phyloP scores from a whole-genome alignment of 2,797 vertebrate genomes.

The Echiichthys vipera region DNA sequence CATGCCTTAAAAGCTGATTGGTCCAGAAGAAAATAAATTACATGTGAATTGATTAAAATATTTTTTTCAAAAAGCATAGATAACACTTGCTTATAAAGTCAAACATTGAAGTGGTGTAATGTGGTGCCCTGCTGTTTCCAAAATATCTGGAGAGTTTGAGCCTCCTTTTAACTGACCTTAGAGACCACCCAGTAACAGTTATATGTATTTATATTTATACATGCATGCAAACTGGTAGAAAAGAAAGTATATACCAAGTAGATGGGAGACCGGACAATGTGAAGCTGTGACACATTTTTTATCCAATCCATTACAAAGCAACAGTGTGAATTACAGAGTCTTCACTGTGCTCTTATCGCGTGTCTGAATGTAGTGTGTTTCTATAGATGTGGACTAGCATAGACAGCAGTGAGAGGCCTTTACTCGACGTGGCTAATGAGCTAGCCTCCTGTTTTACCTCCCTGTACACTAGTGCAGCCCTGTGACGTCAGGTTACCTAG shows the following conservation, averaged over 20 bases:
- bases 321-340: neutral
- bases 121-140: neutral
- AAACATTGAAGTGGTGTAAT: neutral
- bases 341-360: neutral
- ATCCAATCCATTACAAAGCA: neutral
- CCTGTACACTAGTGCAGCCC: conserved; percentile 74
- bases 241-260: neutral
- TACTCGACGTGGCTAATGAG: conserved; percentile 61
- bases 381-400: neutral
- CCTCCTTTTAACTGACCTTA: conserved; percentile 28
- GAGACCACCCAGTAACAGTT: neutral
- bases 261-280: neutral
- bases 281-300: neutral
- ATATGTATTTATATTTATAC: no score
- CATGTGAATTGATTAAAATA: no score
- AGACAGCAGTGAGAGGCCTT: conserved; percentile 25
- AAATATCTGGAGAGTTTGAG: conserved; percentile 11
- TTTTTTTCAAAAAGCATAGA: neutral
- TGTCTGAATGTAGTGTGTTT: neutral
- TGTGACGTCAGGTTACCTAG: conserved; percentile 87
- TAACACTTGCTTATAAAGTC: neutral
- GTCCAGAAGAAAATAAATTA: neutral
- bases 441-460: conserved; percentile 65
- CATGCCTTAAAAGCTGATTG: neutral
- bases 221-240: conserved; percentile 19